Percentiles rank a stretch among this genome's conserved stretches.
phyloP scores from a whole-genome alignment of 1,140 invertebrate species.

The Zaprionus vittiger region DNA sequence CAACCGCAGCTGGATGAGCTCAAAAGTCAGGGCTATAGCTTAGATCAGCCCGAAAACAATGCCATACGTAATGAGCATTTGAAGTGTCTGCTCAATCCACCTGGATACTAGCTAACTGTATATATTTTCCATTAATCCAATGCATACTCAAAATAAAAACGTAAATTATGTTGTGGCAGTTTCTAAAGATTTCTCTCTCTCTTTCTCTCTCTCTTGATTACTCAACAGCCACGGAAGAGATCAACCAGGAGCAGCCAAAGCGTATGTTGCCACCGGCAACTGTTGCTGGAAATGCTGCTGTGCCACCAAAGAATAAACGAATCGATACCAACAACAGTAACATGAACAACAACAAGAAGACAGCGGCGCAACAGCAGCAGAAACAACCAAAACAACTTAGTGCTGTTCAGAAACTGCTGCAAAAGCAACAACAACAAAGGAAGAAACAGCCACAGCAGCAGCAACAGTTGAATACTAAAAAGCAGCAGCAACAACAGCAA shows the following conservation, averaged over 20 bases:
- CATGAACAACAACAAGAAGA: slow-evolving; percentile 15
- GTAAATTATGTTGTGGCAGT: not conserved
- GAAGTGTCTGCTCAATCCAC: slow-evolving; percentile 55
- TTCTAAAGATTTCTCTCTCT: not conserved
- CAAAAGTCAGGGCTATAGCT: slow-evolving; percentile 33
- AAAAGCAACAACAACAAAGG: slow-evolving; percentile 27
- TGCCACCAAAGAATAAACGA: slow-evolving; percentile 14
- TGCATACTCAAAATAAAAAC: slow-evolving; percentile 18
- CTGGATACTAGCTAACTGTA: slow-evolving; percentile 44
- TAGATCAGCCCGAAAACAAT: slow-evolving; percentile 19
- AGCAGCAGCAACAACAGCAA: slow-evolving; percentile 15
- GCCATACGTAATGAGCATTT: slow-evolving; percentile 46
- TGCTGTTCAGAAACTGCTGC: slow-evolving; percentile 18
- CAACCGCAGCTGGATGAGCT: slow-evolving; percentile 40
- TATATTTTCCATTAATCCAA: not conserved
- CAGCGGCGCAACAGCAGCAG: not conserved
- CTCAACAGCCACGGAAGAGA: slow-evolving; percentile 8
- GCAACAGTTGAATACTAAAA: slow-evolving; percentile 19
- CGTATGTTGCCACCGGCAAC: not conserved
- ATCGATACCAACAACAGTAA: slow-evolving; percentile 15
- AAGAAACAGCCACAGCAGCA: slow-evolving; percentile 28
- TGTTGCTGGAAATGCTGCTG: not conserved
- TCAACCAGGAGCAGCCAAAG: slow-evolving; percentile 7
- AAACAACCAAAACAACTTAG: slow-evolving; percentile 28
- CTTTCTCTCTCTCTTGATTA: not conserved